Conservation (phyloP, 2,888 invertebrate species). For the Polylopha cassiicola region DNA sequence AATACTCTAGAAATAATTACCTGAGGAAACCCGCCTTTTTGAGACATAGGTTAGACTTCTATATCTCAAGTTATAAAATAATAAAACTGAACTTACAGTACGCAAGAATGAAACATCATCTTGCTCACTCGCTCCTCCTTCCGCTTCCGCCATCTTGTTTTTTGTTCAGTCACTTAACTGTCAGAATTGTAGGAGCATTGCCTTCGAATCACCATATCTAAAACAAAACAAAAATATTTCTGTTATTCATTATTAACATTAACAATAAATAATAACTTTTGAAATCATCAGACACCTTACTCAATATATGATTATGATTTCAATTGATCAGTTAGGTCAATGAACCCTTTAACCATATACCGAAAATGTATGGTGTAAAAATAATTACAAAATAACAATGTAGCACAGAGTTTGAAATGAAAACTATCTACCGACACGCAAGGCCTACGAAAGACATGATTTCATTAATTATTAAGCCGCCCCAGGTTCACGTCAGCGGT, state of each 20-base stretch:
- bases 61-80: constrained; percentile 1
- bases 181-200: constrained; percentile 43
- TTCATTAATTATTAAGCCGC: constrained; percentile 14
- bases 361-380: too few relatives aligned
- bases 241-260: background rate
- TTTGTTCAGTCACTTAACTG: constrained; percentile 38
- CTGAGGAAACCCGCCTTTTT: too few relatives aligned
- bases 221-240: constrained; percentile 32
- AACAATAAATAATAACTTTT: too few relatives aligned
- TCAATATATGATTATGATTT: too few relatives aligned
- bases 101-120: constrained; percentile 99
- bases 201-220: constrained; percentile 61
- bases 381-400: too few relatives aligned
- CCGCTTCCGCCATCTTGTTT: constrained; percentile 90
- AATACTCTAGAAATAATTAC: too few relatives aligned
- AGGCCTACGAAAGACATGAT: constrained; percentile 13
- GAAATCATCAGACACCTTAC: too few relatives aligned
- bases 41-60: too few relatives aligned
- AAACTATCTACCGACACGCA: constrained; percentile 12
- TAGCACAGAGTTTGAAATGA: constrained; percentile 11
- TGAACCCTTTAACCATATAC: too few relatives aligned
- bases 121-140: constrained; percentile 96
- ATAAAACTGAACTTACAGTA: constrained; percentile 85
- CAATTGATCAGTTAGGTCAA: too few relatives aligned
- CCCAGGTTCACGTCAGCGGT: constrained; percentile 4